These are phyloP conservation scores for Geotrypetes seraphini DNA, from an alignment of 2,797 vertebrate species.

Conservation along the genomic window DNA sequence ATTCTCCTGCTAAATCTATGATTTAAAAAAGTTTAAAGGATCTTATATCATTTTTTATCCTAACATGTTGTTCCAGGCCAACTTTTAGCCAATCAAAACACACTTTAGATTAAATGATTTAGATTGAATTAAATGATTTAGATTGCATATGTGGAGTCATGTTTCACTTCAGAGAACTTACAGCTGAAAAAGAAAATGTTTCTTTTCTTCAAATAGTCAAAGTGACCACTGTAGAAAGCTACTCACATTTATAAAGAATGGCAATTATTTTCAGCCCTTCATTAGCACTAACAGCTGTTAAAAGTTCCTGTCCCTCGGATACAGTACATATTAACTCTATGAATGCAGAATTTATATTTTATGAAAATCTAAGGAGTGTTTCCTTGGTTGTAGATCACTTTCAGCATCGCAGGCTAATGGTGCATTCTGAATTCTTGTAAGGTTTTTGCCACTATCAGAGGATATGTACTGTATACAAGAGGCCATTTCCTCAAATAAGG, in stretches of 20 bases:
- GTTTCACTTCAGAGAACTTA: slow-evolving; percentile 64
- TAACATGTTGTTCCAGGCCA: slow-evolving; percentile 51
- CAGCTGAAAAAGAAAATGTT: slow-evolving; percentile 55
- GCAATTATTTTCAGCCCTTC: slow-evolving; percentile 66
- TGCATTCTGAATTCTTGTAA: too few species aligned
- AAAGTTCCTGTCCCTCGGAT: slow-evolving; percentile 65
- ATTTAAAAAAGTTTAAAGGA: too few species aligned
- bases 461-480: too few species aligned
- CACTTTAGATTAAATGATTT: slow-evolving; percentile 63
- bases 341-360: slow-evolving; percentile 39
- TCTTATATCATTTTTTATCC: slow-evolving; percentile 58
- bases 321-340: slow-evolving; percentile 53
- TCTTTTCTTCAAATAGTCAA: slow-evolving; percentile 57
- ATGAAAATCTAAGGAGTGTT: too few species aligned
- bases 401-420: too few species aligned
- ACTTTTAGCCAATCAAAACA: slow-evolving; percentile 68
- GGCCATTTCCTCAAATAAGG: too few species aligned
- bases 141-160: slow-evolving; percentile 55
- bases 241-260: slow-evolving; percentile 59
- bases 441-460: too few species aligned
- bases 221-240: slow-evolving; percentile 52
- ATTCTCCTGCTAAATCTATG: slow-evolving; percentile 63
- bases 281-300: slow-evolving; percentile 64
- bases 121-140: slow-evolving; percentile 63
- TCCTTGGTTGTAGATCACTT: background rate